Base-by-base conservation (phyloP, 2,113 vertebrate species). In the Formicarius rufipectus region DNA sequence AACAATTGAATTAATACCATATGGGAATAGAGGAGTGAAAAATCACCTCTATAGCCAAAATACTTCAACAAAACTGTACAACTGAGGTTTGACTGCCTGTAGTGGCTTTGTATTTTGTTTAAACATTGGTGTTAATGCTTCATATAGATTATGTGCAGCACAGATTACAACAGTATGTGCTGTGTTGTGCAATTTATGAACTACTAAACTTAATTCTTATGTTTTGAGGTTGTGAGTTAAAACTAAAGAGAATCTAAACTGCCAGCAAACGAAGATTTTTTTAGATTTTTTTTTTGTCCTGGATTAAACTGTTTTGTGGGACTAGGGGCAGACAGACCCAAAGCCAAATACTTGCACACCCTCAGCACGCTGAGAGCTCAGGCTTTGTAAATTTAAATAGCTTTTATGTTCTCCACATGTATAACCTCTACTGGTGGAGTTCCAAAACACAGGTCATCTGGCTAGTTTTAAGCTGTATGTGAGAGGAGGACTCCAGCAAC, bases 1-100 rank as follows among this genome's bases (percentile, higher is more conserved):
- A 95, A 93, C 84, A 77, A 94, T 59, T 55, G 87, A 95, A 96
- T 96, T 80, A 90, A 93, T 84, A 80, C 95, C 96, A 95, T 80
- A 92, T 92, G 96, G 93, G 76, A 82, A 53, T 55, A 85, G 85
- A 88, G 42, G 85, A 68, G 88, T 77, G 83, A 88, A 90, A 96
- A 95, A 94, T 69, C 90, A 83, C 0, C 0, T 92, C 77, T 40
- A 27, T 14, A 85, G 89, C 87, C 87, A 89, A 89, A 93, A 82
- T 28, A 93, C 59, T 69, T 91, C 78, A 87, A 75, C 60, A 90
- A 83, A 87, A 89, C 25, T 10, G 7, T 40, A 35, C 77, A 89
- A 40, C 74, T 91, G 86, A 95, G 62, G 62, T 81, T 89, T 72
- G 73, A 50, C 52, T 87, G 87, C 80, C 62, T 47, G 31, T 44